These are phyloP conservation scores for Andricus quercusramuli DNA, from an alignment of 2,888 invertebrate genomes.

Conservation along the genomic window DNA sequence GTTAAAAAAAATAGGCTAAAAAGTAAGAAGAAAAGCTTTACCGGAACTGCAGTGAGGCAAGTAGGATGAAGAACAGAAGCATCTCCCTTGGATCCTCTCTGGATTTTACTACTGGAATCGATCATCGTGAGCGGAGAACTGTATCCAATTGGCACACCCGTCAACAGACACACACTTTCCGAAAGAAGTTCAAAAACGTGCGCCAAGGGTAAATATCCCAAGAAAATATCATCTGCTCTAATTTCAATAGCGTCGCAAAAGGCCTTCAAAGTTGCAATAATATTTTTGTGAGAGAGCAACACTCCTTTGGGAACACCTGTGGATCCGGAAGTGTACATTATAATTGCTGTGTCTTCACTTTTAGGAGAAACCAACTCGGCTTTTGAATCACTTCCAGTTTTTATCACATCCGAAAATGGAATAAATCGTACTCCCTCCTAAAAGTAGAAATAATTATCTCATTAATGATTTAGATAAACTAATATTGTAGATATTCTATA, in stretches of 20 bases:
- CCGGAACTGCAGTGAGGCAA: slow-evolving; percentile 97
- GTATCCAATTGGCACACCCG: slow-evolving; percentile 96
- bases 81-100: slow-evolving; percentile 96
- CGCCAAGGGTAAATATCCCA: slow-evolving; percentile 97
- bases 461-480: not conserved
- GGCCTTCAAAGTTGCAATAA: slow-evolving; percentile 88
- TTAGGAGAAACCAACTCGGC: slow-evolving; percentile 81
- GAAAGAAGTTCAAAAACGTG: slow-evolving; percentile 97
- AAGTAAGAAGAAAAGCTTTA: slow-evolving; percentile 77
- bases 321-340: slow-evolving; percentile 99
- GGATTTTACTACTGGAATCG: slow-evolving; percentile 96
- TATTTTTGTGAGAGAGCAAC: slow-evolving; percentile 89
- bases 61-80: slow-evolving; percentile 94
- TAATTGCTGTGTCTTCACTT: slow-evolving; percentile 92
- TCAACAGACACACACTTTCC: slow-evolving; percentile 90
- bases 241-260: slow-evolving; percentile 90
- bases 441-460: slow-evolving; percentile 33
- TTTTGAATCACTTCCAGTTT: slow-evolving; percentile 79
- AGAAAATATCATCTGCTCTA: slow-evolving; percentile 88
- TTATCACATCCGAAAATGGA: slow-evolving; percentile 87
- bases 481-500: too few relatives aligned
- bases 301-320: slow-evolving; percentile 97
- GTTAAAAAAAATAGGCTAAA: too few relatives aligned
- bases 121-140: slow-evolving; percentile 96
- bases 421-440: slow-evolving; percentile 85